Evolutionary conservation across 2,797 vertebrate genomes (phyloP).

Genomic region (Bradypodion ventrale): DNA sequence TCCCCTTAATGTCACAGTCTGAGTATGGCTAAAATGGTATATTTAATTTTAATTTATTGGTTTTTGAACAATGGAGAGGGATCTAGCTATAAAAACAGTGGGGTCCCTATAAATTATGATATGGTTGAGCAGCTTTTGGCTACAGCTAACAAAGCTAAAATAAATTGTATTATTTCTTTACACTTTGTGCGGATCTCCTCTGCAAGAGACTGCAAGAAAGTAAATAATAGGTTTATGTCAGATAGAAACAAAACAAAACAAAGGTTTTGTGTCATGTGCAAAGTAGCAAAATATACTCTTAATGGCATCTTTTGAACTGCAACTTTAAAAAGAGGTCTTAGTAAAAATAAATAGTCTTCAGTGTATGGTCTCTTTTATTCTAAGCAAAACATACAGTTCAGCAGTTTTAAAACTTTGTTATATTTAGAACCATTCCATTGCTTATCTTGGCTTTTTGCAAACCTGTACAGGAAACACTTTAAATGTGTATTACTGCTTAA

Average conservation of each 20-base stretch:
- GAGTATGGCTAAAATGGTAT: not conserved
- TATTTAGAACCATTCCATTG: not conserved
- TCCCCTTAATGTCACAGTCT: not conserved
- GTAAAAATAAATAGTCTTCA: not conserved
- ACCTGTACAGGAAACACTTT: not conserved
- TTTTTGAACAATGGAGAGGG: not conserved
- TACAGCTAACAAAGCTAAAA: not conserved
- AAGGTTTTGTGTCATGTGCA: not conserved
- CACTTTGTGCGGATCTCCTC: not conserved
- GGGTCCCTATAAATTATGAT: not conserved
- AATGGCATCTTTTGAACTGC: not conserved
- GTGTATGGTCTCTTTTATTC: not conserved
- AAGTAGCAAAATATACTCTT: not conserved
- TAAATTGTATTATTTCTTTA: not conserved
- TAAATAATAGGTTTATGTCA: no score
- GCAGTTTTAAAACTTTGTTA: not conserved
- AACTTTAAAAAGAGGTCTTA: not conserved
- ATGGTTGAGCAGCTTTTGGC: not conserved
- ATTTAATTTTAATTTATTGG: not conserved
- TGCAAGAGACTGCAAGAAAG: not conserved
- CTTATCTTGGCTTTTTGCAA: not conserved
- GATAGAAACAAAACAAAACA: no score
- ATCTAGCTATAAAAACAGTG: slow-evolving; percentile 2
- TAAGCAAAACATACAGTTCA: not conserved
- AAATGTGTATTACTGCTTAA: not conserved